Percentiles rank a stretch among this genome's conserved stretches.
phyloP scores from a whole-genome alignment of 2,797 vertebrate species.

The Esox masquinongy region DNA sequence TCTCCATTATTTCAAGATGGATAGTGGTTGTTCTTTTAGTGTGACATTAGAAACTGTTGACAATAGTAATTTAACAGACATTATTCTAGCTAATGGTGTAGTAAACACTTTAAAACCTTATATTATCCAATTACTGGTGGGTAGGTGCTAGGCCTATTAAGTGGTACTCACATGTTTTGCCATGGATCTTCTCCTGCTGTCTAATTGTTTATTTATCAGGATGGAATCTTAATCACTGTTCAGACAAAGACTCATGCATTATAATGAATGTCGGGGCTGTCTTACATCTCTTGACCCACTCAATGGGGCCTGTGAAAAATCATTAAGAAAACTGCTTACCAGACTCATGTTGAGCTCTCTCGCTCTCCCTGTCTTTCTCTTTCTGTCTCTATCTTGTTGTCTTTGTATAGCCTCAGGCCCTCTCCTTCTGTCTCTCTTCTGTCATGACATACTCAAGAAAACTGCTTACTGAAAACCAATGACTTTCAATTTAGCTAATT shows the following conservation, averaged over 20 bases:
- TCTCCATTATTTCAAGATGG: no score
- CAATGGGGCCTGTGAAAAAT: constrained; percentile 46
- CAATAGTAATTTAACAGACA: not conserved
- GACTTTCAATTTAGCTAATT: constrained; percentile 59
- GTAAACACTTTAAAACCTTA: not conserved
- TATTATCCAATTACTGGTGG: not conserved
- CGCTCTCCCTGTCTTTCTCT: constrained; percentile 15
- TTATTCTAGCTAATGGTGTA: not conserved
- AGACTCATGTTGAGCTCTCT: constrained; percentile 27
- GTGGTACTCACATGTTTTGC: constrained; percentile 20
- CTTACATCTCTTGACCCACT: constrained; percentile 47
- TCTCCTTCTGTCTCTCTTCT: not conserved
- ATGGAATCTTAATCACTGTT: constrained; percentile 50
- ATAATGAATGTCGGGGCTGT: constrained; percentile 50
- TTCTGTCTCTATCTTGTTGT: not conserved
- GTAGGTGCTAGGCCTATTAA: not conserved
- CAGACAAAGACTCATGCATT: constrained; percentile 44
- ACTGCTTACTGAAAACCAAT: constrained; percentile 48
- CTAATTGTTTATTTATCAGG: constrained; percentile 59
- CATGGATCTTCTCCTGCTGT: constrained; percentile 37
- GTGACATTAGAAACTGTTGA: no score
- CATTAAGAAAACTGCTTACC: constrained; percentile 49
- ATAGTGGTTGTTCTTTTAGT: no score
- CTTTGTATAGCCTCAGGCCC: not conserved
- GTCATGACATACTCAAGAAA: constrained; percentile 30